A percentile compares a stretch with the other conserved stretches of the same genome.
Conservation (phyloP, 2,888 invertebrate species). For the Mimas tiliae region DNA sequence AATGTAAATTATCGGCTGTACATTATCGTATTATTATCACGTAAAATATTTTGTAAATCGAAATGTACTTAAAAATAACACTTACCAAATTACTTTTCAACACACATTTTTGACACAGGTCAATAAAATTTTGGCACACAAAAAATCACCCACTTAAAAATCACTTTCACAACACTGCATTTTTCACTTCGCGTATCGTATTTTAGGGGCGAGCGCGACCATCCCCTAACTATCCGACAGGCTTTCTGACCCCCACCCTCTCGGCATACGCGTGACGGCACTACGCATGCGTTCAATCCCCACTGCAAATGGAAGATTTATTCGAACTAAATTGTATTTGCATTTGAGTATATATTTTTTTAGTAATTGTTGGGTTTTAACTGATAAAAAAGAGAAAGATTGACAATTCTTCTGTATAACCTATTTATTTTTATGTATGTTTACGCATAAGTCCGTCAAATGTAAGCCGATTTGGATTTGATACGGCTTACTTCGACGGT, state of each 20-base stretch:
- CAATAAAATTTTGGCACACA: not conserved
- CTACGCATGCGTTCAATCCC: conserved; percentile 14
- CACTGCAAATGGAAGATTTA: conserved; percentile 23
- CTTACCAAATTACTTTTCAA: conserved; percentile 27
- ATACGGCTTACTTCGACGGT: too few species aligned
- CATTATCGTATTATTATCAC: not conserved
- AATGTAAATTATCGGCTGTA: too few species aligned
- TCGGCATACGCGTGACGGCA: conserved; percentile 1
- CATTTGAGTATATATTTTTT: conserved; percentile 10
- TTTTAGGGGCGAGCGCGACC: conserved; percentile 24
- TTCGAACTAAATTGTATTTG: conserved; percentile 20
- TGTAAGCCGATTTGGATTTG: too few species aligned
- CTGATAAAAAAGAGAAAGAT: too few species aligned
- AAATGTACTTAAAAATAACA: not conserved
- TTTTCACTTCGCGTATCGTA: conserved; percentile 27
- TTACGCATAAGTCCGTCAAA: too few species aligned
- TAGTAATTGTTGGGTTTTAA: conserved; percentile 12
- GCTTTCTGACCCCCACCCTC: conserved; percentile 39
- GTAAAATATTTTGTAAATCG: not conserved
- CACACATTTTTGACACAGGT: conserved; percentile 14
- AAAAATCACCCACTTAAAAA: conserved; percentile 19
- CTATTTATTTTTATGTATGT: too few species aligned
- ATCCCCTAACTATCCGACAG: conserved; percentile 28
- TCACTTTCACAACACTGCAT: conserved; percentile 25
- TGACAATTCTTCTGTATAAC: too few species aligned